phyloP scores from a whole-genome alignment of 2,113 vertebrate genomes.

The Garra rufa region DNA sequence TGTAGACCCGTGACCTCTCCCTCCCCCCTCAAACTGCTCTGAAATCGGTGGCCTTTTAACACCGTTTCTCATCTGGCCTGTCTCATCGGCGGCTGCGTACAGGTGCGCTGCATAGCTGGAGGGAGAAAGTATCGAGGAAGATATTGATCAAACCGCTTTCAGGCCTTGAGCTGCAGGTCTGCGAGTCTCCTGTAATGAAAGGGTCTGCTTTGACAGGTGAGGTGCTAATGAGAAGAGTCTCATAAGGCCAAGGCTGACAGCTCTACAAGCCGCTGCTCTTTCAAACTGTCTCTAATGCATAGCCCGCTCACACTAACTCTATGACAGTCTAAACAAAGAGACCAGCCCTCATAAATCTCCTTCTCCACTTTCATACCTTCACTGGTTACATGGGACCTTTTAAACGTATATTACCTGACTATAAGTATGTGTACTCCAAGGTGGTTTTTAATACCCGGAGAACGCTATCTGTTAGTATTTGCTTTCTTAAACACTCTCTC shows the following conservation, averaged over 20 bases:
- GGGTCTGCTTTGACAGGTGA: conserved; percentile 54
- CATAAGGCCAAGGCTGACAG: conserved; percentile 56
- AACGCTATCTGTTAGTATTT: not conserved
- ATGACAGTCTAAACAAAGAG: conserved; percentile 45
- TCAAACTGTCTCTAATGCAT: conserved; percentile 46
- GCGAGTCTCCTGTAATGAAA: conserved; percentile 51
- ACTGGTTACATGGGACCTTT: not conserved
- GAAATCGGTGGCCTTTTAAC: conserved; percentile 21
- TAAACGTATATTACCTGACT: not conserved
- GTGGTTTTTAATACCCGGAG: not conserved
- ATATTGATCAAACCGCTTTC: conserved; percentile 43
- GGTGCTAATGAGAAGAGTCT: conserved; percentile 54
- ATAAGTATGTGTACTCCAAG: not conserved
- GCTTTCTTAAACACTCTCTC: not conserved
- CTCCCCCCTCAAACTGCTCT: not conserved
- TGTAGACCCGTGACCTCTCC: conserved; percentile 14
- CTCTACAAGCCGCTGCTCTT: conserved; percentile 52
- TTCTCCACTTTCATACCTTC: not conserved
- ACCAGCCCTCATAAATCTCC: not conserved
- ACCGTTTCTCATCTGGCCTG: not conserved
- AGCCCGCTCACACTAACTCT: conserved; percentile 10
- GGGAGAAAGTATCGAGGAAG: conserved; percentile 19
- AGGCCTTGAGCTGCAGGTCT: conserved; percentile 39
- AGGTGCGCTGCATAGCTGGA: not conserved
- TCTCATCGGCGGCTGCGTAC: not conserved